Evolutionary conservation across 1,140 invertebrate genomes (phyloP), one percentile per base, ranked within the genome.

Genomic region (Phthorimaea operculella): DNA sequence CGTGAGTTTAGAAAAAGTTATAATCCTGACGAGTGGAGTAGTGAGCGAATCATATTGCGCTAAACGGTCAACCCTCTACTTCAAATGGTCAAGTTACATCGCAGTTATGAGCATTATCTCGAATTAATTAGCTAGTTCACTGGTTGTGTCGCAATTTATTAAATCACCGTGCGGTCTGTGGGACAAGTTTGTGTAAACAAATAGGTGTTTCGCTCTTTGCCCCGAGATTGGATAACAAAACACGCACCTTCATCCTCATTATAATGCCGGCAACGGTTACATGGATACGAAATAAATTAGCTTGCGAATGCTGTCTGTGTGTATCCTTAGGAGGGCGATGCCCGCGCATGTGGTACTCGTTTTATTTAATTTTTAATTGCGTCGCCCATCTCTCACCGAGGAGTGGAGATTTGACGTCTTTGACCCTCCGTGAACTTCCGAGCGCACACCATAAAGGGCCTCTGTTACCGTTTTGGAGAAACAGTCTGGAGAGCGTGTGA

Each of bases 351-450:
- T 57, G 51, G 53, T 59, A 49, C 64, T 76, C 70, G 72, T 72
- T 77, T 77, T 74, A 72, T 81, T 75, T 74, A 71, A 73, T 74
- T 77, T 79, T 81, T 81, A 79, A 81, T 81, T 81, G 68, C 71
- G 60, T 74, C 72, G 70, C 76, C 78, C 73, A 79, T 74, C 72
- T 69, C 33, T 44, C 42, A 11, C 51, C 14, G 18, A 50, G 11
- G 7, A 12, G 48, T 50, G 48, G 48, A 28, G 48, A 50, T 50
- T 58, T 50, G 33, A 48, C 42, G 33, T 36, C 47, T 17, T 55
- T 50, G 47, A 50, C 10, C 48, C 44, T 47, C 44, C 3, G 9
- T 47, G 44, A 47, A 47, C 44, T 47, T 47, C 16, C 21, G 21
- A 28, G 21, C 21, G 44, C 4, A 4, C 44, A 17, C 3, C 12